Evolutionary conservation across 2,797 vertebrate species (phyloP), one percentile per base, ranked within the genome.

Genomic region (Poecilia wingei): DNA sequence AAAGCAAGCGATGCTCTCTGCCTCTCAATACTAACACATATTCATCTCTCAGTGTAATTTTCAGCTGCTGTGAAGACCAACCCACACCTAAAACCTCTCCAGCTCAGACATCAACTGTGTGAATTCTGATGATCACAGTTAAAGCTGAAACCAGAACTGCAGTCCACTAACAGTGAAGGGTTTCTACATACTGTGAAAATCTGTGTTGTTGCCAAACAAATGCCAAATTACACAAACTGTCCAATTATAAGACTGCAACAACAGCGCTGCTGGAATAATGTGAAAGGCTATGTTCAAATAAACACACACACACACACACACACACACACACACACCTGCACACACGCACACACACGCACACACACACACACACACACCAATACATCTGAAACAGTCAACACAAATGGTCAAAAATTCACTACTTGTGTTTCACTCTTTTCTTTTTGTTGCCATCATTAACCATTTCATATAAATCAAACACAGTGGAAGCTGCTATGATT

Each of bases 51-150:
- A 51, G 79, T 78, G 82, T 88, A 84, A 80, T 75, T 72, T 78
- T 84, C 74, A 77, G 71, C 87, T 81, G 55, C 87, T 87, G 88
- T 84, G 86, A 94, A 94, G 92, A 89, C 81, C 86, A 88, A 92
- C 93, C 87, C 88, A 87, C 89, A 91, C 89, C 82, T 14, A 41
- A 46, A 3, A 31, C 71, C 77, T 77, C 82, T 87, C 72, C 72
- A 78, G 76, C 87, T 86, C 74, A 45, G 64, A 84, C 68, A 87
- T 89, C 87, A 88, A 75, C 82, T 90, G 79, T 79, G 80, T 81
- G 74, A 82, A 51, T 89, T 93, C 81, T 86, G 89, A 89, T 86
- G 90, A 83, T 83, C 75, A 86, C 88, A 69, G 79, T 89, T 87
- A 51, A 87, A 89, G 77, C 61, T 77, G 51, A 77, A 85, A 79